Percentiles rank a stretch among this genome's conserved stretches.
Conservation (phyloP, 1,140 invertebrate genomes). For the Onthophagus taurus region DNA sequence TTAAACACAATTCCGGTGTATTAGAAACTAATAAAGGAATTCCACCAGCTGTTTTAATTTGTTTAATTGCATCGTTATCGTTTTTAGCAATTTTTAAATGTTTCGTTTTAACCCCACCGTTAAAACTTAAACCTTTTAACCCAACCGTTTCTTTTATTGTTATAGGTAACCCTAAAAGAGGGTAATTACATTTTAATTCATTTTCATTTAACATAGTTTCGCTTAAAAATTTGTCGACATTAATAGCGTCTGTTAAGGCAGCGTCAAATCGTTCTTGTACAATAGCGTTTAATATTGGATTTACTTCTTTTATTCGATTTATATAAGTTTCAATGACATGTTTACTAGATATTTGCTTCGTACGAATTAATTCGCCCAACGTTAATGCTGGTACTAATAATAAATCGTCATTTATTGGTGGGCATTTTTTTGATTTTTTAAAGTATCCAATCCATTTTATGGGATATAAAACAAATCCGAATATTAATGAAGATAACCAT, state of each 20-base stretch:
- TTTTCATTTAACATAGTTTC: background rate
- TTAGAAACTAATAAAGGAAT: constrained; percentile 85
- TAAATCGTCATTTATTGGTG: constrained; percentile 1
- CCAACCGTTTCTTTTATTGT: constrained; percentile 27
- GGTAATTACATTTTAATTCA: constrained; percentile 37
- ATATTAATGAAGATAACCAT: no score
- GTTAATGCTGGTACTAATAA: background rate
- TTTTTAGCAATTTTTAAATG: constrained; percentile 44
- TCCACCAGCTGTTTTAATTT: constrained; percentile 66
- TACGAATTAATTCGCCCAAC: background rate
- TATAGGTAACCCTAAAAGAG: constrained; percentile 27
- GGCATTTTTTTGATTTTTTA: no score
- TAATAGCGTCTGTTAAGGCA: constrained; percentile 1
- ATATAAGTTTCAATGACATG: background rate
- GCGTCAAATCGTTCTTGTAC: background rate
- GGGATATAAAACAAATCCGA: no score
- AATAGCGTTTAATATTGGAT: constrained; percentile 3
- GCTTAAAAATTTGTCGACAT: constrained; percentile 1
- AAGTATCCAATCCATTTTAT: no score
- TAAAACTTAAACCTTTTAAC: constrained; percentile 42
- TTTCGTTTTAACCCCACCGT: constrained; percentile 49
- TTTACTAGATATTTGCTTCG: constrained; percentile 4
- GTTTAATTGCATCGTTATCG: constrained; percentile 62
- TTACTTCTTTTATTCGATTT: constrained; percentile 1
- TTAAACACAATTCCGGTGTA: constrained; percentile 83